Base-by-base conservation (phyloP, 2,113 vertebrate species). In the Ceuthmochares aereus region DNA sequence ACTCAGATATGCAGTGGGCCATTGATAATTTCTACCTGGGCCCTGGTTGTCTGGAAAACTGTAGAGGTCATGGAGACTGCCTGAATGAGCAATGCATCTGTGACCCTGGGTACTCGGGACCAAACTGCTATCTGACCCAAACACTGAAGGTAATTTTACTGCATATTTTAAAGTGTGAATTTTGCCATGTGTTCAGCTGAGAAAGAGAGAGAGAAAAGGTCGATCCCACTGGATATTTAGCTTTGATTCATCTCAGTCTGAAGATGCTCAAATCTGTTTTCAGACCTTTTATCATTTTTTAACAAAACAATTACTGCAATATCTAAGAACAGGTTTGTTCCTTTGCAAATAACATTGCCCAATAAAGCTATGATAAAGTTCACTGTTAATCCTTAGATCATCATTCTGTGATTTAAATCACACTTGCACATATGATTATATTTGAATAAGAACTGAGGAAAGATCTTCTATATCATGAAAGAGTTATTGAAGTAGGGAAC, bases 11-110 rank as follows among this genome's bases (percentile, higher is more conserved):
- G 68, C 99, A 99, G 90, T 99, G 99, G 99, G 99, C 98, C 32
- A 98, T 99, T 9, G 99, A 99, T 96, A 99, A 99, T 96, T 99
- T 99, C 96, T 99, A 99, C 94, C 99, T 99, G 74, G 99, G 99
- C 29, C 99, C 99, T 58, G 98, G 98, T 4, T 99, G 99, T 91
- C 92, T 98, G n/a, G 96, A 98, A 96, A 98, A 99, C 96, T 99
- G 99, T 59, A 98, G 98, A 60, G 99, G 99, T 37, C 99, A 99
- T 58, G 99, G 99, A 54, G 99, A 99, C 95, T 99, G 99, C 94
- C 97, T 99, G 96, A 99, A 99, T 93, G 98, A 99, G 80, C 98
- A 98, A 82, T 99, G 99, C 91, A 98, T 99, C 89, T 99, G 99
- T 94, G 99, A 99, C 91, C 99, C 99, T 1, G 99, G 99, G 10